Evolutionary conservation across 2,797 vertebrate species (phyloP).

Genomic region (Sebastolobus alascanus): DNA sequence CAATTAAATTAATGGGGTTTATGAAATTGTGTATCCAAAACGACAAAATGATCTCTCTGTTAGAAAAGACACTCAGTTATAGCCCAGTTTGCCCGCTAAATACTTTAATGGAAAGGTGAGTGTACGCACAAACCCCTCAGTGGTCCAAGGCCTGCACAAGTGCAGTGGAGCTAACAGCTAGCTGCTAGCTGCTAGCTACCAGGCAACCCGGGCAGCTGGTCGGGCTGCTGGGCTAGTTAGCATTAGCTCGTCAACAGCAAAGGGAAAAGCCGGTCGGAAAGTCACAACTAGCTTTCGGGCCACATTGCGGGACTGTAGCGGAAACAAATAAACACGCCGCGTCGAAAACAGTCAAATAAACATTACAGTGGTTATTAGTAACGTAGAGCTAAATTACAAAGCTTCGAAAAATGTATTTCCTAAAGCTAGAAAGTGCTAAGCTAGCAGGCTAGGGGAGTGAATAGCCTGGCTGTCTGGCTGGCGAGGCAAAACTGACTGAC

Average conservation of each 20-base stretch:
- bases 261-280: slow-evolving; percentile 82
- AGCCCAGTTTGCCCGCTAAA: slow-evolving; percentile 18
- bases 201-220: slow-evolving; percentile 52
- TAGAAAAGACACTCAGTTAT: neutral
- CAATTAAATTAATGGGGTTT: neutral
- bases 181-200: slow-evolving; percentile 22
- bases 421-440: slow-evolving; percentile 78
- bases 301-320: neutral
- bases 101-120: slow-evolving; percentile 46
- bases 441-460: slow-evolving; percentile 78
- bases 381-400: neutral
- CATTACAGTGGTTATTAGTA: fast-evolving
- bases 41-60: neutral
- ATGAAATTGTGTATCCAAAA: neutral
- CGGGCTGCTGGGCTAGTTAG: slow-evolving; percentile 61
- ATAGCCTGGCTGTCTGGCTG: slow-evolving; percentile 75
- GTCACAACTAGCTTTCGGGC: slow-evolving; percentile 60
- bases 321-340: neutral
- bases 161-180: slow-evolving; percentile 58
- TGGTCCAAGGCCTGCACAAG: slow-evolving; percentile 71
- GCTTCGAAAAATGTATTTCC: slow-evolving; percentile 61
- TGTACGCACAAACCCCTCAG: slow-evolving; percentile 46
- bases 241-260: slow-evolving; percentile 72
- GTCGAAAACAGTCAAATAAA: neutral
- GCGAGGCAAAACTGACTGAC: slow-evolving; percentile 79